Percentiles rank a stretch among this genome's conserved stretches.
These are phyloP conservation scores for Lasaia peninsularis DNA, from an alignment of 1,140 invertebrate species.

Conservation along the genomic window DNA sequence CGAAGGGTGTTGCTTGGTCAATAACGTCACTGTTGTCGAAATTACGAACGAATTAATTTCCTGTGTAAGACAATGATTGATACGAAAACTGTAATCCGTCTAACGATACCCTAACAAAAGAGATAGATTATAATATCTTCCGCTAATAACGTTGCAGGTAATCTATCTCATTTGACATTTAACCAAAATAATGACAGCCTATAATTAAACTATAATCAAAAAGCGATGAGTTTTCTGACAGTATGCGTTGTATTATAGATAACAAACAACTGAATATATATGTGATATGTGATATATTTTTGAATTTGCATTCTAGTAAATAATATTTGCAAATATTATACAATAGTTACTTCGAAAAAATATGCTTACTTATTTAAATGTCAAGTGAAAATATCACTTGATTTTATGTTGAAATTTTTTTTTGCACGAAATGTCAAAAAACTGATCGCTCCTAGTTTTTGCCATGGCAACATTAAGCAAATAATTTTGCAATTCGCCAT, in stretches of 20 bases:
- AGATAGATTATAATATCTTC: neutral
- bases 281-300: no score
- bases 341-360: no score
- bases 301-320: no score
- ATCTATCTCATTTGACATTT: neutral
- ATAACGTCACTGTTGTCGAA: no score
- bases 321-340: no score
- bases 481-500: neutral
- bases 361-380: no score
- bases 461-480: neutral
- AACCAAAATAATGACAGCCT: neutral
- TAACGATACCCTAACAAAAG: neutral
- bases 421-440: neutral
- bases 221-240: neutral
- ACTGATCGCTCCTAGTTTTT: neutral
- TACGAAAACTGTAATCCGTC: neutral
- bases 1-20: no score
- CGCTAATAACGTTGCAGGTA: neutral
- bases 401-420: neutral
- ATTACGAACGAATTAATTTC: no score
- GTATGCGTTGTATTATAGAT: neutral
- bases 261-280: no score
- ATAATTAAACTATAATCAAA: conserved; percentile 1
- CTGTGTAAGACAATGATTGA: no score
- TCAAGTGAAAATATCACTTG: no score